These are phyloP conservation scores for Saccopteryx bilineata DNA, from an alignment of 2,113 vertebrate genomes.

Conservation along the genomic window DNA sequence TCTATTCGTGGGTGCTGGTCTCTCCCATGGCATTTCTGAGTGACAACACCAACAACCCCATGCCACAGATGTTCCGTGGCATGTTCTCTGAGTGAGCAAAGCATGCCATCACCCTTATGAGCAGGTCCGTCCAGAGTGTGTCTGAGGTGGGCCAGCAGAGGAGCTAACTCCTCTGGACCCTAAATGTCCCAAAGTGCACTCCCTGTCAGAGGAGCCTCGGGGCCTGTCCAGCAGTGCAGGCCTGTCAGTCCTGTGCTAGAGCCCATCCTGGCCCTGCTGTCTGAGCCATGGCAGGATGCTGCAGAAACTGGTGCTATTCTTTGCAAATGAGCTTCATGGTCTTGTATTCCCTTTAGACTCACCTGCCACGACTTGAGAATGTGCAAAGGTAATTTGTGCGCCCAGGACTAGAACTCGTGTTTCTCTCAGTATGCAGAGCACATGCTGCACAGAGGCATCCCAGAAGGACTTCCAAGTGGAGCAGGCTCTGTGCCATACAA, in stretches of 20 bases:
- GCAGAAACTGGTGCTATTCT: fast-evolving
- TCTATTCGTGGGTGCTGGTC: background rate
- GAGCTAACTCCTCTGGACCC: fast-evolving
- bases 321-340: fast-evolving
- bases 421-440: background rate
- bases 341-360: background rate
- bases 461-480: fast-evolving
- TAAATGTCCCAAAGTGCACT: background rate
- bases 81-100: fast-evolving
- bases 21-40: background rate
- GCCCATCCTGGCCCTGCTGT: fast-evolving
- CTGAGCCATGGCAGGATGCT: fast-evolving
- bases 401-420: fast-evolving
- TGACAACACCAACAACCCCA: fast-evolving
- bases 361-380: fast-evolving
- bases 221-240: fast-evolving
- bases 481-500: background rate
- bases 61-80: fast-evolving
- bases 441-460: background rate
- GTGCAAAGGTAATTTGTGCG: fast-evolving
- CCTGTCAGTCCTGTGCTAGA: fast-evolving
- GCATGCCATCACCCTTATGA: background rate
- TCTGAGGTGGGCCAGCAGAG: background rate
- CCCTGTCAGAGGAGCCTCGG: fast-evolving
- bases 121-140: background rate